A percentile compares a stretch with the other conserved stretches of the same genome.
Evolutionary conservation across 2,113 vertebrate genomes (phyloP).

Genomic region (Osmerus eperlanus): DNA sequence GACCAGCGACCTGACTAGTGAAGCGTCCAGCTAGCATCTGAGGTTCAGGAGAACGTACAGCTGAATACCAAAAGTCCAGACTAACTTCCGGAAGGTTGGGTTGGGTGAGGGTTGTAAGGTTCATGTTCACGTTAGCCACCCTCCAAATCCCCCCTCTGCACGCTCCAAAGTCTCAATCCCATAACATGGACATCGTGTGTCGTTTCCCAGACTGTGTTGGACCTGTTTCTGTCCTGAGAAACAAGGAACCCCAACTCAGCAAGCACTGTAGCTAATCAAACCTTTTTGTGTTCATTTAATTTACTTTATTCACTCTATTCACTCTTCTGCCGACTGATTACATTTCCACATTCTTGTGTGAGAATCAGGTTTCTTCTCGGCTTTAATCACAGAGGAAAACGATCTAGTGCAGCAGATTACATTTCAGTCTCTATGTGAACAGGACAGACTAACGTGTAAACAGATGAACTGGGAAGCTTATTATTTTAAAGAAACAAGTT

Average conservation of each 20-base stretch:
- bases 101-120: conserved; percentile 1
- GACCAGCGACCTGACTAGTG: background rate
- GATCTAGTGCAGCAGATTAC: background rate
- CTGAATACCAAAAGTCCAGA: conserved; percentile 1
- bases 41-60: background rate
- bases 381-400: background rate
- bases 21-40: background rate
- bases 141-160: too few relatives aligned
- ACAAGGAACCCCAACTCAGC: background rate
- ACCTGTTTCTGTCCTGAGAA: background rate
- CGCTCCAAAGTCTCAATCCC: background rate
- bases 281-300: background rate
- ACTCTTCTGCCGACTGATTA: background rate
- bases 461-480: background rate
- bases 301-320: background rate
- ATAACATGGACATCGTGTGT: background rate
- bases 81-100: background rate
- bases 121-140: background rate
- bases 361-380: background rate
- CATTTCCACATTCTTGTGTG: conserved; percentile 13
- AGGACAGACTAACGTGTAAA: background rate
- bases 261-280: background rate
- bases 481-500: background rate
- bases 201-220: background rate
- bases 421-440: background rate